phyloP scores from a whole-genome alignment of 1,140 invertebrate genomes.

The Zaprionus africanus region DNA sequence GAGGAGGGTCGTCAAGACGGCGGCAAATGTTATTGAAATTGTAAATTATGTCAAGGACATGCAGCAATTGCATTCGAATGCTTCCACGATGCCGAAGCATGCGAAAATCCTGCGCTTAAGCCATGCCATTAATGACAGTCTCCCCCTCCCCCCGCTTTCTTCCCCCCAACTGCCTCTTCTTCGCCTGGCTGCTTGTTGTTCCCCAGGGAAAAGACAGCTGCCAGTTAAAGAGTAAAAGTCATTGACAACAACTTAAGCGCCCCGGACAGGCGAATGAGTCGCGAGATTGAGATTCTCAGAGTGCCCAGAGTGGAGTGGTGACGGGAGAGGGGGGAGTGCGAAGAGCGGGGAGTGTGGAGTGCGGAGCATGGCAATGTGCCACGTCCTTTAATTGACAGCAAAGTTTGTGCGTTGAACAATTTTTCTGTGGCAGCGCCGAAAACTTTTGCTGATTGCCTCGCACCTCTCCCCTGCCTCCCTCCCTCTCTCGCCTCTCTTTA shows the following conservation, averaged over 20 bases:
- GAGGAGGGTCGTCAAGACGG: background rate
- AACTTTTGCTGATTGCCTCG: slow-evolving; percentile 67
- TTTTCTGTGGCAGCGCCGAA: slow-evolving; percentile 36
- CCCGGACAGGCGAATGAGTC: slow-evolving; percentile 6
- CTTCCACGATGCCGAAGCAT: slow-evolving; percentile 19
- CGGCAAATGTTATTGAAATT: slow-evolving; percentile 73
- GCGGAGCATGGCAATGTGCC: background rate
- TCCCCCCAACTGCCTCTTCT: slow-evolving; percentile 21
- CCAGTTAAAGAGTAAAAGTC: slow-evolving; percentile 79
- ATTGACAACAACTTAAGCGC: slow-evolving; percentile 57
- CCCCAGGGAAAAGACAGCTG: slow-evolving; percentile 62
- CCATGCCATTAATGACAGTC: slow-evolving; percentile 34
- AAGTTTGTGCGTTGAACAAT: slow-evolving; percentile 44
- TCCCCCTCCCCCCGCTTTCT: background rate
- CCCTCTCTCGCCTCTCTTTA: background rate
- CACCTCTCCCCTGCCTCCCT: background rate
- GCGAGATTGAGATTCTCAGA: slow-evolving; percentile 4
- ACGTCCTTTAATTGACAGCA: slow-evolving; percentile 67
- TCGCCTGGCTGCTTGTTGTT: slow-evolving; percentile 18
- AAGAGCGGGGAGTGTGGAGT: background rate
- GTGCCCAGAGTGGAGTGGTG: slow-evolving; percentile 5
- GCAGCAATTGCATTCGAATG: slow-evolving; percentile 41
- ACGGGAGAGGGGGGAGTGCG: background rate
- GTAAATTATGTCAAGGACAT: slow-evolving; percentile 82
- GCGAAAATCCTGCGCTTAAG: slow-evolving; percentile 39